Conservation (phyloP, 2,797 vertebrate genomes). For the Aulostomus chinensis region DNA sequence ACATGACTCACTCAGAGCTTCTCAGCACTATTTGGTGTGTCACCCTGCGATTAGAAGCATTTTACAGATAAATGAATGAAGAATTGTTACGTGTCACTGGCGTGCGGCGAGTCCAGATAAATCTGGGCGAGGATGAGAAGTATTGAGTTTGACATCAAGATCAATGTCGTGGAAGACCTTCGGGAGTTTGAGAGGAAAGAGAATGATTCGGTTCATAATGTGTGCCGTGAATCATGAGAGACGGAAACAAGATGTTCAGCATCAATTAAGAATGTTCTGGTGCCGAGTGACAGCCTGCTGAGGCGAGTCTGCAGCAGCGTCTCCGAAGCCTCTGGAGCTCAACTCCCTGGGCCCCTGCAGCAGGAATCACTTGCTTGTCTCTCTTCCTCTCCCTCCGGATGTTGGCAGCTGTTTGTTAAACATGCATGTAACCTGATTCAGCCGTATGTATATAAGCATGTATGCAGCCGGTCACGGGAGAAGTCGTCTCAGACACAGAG, state of each 20-base stretch:
- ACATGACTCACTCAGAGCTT: no score
- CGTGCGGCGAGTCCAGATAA: slow-evolving; percentile 17
- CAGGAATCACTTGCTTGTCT: no score
- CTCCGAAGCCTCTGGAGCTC: slow-evolving; percentile 24
- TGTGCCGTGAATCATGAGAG: slow-evolving; percentile 24
- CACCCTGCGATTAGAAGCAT: slow-evolving; percentile 30
- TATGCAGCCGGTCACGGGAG: no score
- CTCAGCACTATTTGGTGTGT: slow-evolving; percentile 7
- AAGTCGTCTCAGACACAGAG: no score
- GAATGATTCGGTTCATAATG: slow-evolving; percentile 40
- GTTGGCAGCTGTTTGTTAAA: no score
- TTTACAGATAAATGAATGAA: slow-evolving; percentile 19
- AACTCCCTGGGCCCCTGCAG: background rate
- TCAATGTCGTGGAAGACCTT: slow-evolving; percentile 27
- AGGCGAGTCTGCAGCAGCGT: slow-evolving; percentile 14
- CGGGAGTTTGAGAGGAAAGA: slow-evolving; percentile 29
- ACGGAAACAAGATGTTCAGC: slow-evolving; percentile 20
- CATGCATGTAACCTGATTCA: no score
- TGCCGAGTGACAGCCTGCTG: slow-evolving; percentile 24
- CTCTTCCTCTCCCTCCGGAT: no score
- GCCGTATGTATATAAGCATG: no score
- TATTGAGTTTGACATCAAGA: slow-evolving; percentile 43
- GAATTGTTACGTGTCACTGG: slow-evolving; percentile 5
- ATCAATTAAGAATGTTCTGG: slow-evolving; percentile 29
- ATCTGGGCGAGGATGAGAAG: slow-evolving; percentile 14